Evolutionary conservation across 2,888 invertebrate species (phyloP), one percentile per base, ranked within the genome.

Genomic region (Spisula subtruncata): DNA sequence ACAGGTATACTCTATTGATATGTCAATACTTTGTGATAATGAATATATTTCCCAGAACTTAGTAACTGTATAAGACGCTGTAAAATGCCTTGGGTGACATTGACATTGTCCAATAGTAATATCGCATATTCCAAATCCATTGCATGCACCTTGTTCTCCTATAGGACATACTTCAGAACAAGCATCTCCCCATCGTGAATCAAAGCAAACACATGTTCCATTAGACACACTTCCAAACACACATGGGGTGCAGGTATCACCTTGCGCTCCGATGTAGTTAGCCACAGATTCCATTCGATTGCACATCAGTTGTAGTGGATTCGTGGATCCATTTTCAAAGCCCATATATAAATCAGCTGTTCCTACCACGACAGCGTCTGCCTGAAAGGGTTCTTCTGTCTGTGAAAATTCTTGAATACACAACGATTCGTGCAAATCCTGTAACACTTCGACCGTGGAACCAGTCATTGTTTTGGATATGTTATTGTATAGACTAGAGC

Each of bases 81-180:
- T 91, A 41, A 92, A 88, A 92, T 94, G 94, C 79, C 91, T 92
- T 0, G 94, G 89, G 25, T 91, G 89, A 41, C 95, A 95, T 12
- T 89, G 46, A 83, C 95, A 95, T 10, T 60, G 48, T 41, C 94
- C 93, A n/a, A 89, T 60, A n/a, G 32, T 32, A 14, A 79, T 54
- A 32, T 86, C 88, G 82, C 95, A 95, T 6, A 85, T 79, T n/a
- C 95, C 95, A 51, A 89, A 75, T 25, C 89, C 41, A 82, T 93
- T 94, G 54, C 95, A 95, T 0, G 86, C 85, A 32, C 94, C 94
- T 46, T 54, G 79, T 32, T 60, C 16, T 20, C 93, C 93, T 4
- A 92, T 85, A n/a, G 92, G 93, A 87, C 95, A 95, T 16, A 90
- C 83, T 25, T 81, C 54, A 35, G 85, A 80, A 89, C 95, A 95